These are phyloP conservation scores for Sussaba pulchella DNA, from an alignment of 2,888 invertebrate species.

Conservation along the genomic window DNA sequence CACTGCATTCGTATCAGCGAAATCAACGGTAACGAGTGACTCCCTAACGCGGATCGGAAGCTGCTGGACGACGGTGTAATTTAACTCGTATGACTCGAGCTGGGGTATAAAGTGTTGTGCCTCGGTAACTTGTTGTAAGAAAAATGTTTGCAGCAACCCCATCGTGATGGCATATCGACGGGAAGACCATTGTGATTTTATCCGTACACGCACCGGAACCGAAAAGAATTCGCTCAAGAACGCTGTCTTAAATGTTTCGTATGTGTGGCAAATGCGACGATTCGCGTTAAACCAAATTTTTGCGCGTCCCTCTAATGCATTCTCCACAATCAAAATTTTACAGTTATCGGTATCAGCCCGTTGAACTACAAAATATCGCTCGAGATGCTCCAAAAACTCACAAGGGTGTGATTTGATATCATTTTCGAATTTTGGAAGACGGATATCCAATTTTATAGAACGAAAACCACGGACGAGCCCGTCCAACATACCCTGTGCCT, in stretches of 20 bases:
- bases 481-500: no score
- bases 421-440: no score
- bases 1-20: not conserved
- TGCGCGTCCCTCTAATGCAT: slow-evolving; percentile 42
- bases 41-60: not conserved
- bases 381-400: slow-evolving; percentile 1
- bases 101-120: slow-evolving; percentile 43
- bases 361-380: slow-evolving; percentile 20
- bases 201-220: slow-evolving; percentile 39
- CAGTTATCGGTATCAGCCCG: not conserved
- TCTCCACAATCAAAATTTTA: slow-evolving; percentile 1
- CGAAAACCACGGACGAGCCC: no score
- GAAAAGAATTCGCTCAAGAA: slow-evolving; percentile 44
- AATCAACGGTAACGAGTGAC: not conserved
- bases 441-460: no score
- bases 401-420: not conserved
- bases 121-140: slow-evolving; percentile 34
- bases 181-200: slow-evolving; percentile 36
- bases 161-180: slow-evolving; percentile 15
- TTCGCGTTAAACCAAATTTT: slow-evolving; percentile 42
- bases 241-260: no score
- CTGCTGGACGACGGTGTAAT: slow-evolving; percentile 15
- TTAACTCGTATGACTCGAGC: slow-evolving; percentile 34
- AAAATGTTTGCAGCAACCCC: slow-evolving; percentile 46
- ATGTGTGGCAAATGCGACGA: no score